Evolutionary conservation across 2,113 vertebrate genomes (phyloP), one percentile per base, ranked within the genome.

Genomic region (Ovis canadensis): DNA sequence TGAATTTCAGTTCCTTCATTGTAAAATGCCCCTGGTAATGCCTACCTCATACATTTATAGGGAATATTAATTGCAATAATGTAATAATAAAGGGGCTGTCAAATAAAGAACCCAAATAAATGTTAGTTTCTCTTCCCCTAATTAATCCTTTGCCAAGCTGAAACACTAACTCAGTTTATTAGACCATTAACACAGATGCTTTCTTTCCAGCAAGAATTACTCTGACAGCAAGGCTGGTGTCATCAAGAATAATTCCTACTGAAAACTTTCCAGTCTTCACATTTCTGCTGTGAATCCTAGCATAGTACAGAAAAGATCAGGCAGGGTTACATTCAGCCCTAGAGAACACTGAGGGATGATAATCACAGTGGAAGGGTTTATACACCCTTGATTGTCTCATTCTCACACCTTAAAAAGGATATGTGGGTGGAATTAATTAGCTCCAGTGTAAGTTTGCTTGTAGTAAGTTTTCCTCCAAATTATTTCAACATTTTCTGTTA

Each of bases 181-280:
- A 96, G 92, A 93, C 90, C 50, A 29, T 97, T 97, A 97, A 97
- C 60, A 2, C 40, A 98, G 95, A 97, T 27, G 92, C 74, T 84
- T 0, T 27, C 93, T 97, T 97, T 96, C 91, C 62, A 96, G 80
- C 13, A 21, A 64, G 90, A 96, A 84, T 86, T 6, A 5, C 3
- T 6, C 91, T 95, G 98, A 97, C 94, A 97, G 98, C 43, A 40
- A 71, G 85, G 94, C 50, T 77, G 55, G 89, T 92, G 17, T 80
- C 80, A 93, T 94, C 96, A 95, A 95, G 82, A 97, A 43, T 89
- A 88, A 93, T 97, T 96, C 90, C 97, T 98, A 48, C 92, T 98
- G 93, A 97, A 97, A 97, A 59, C 45, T 10, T 87, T 96, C 98
- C 94, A 96, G 10, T 71, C 60, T 64, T 83, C 94, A 88, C 4